phyloP scores from a whole-genome alignment of 2,797 vertebrate genomes.

The Sandelia bainsii region DNA sequence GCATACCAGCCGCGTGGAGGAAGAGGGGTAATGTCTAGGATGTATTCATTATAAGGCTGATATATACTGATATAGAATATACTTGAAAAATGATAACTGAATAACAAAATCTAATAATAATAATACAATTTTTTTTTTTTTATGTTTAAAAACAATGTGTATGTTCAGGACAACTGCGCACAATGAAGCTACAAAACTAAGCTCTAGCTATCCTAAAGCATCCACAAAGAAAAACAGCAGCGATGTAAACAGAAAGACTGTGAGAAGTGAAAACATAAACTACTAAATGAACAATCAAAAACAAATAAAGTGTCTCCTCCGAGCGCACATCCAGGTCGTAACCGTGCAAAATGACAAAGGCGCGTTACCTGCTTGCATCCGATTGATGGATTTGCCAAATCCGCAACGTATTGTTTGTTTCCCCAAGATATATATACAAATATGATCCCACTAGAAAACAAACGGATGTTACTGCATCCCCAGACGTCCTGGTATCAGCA shows the following conservation, averaged over 20 bases:
- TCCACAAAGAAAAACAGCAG: background rate
- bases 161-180: background rate
- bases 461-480: conserved; percentile 72
- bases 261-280: background rate
- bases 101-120: background rate
- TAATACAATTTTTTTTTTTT: too few relatives aligned
- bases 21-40: background rate
- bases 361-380: conserved; percentile 86
- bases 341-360: conserved; percentile 26
- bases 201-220: background rate
- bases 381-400: conserved; percentile 79
- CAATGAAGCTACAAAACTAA: background rate
- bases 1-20: background rate
- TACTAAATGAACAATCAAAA: background rate
- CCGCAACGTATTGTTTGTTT: conserved; percentile 74
- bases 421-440: conserved; percentile 59
- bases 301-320: background rate
- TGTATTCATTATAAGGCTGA: background rate
- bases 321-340: background rate
- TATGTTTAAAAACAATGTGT: background rate
- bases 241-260: background rate
- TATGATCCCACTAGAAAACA: conserved; percentile 65
- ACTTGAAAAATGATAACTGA: background rate
- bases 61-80: background rate
- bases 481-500: conserved; percentile 72